phyloP scores from a whole-genome alignment of 2,113 vertebrate genomes.

The Cavia porcellus region DNA sequence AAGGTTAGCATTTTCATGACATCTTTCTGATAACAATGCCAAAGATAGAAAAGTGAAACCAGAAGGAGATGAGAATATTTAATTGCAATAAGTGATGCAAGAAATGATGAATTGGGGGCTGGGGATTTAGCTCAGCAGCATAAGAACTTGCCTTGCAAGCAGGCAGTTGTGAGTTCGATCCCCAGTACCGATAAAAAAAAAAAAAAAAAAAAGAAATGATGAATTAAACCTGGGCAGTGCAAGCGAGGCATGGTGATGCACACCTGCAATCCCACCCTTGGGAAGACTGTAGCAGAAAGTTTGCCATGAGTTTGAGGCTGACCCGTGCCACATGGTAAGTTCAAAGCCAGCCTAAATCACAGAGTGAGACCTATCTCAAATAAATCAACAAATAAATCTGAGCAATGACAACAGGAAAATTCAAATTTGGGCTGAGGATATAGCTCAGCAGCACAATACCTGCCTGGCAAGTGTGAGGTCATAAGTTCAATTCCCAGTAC shows the following conservation, averaged over 20 bases:
- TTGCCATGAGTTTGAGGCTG: not conserved
- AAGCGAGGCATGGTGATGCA: not conserved
- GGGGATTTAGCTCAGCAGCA: too few species aligned
- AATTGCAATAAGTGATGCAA: conserved; percentile 17
- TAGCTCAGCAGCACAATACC: too few species aligned
- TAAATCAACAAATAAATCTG: not conserved
- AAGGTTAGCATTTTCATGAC: conserved; percentile 39
- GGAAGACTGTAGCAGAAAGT: not conserved
- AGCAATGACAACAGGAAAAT: conserved; percentile 20
- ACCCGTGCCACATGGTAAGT: not conserved
- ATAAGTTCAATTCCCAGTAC: too few species aligned
- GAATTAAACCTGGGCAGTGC: conserved; percentile 21
- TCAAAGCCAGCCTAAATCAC: not conserved
- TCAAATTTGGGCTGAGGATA: not conserved
- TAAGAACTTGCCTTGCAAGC: too few species aligned
- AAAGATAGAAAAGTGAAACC: conserved; percentile 32
- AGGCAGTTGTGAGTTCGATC: too few species aligned
- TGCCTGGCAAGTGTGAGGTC: too few species aligned
- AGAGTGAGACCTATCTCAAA: not conserved
- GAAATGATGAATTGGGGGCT: not conserved
- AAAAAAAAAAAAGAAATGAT: not conserved
- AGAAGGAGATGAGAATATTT: conserved; percentile 55
- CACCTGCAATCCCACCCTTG: not conserved
- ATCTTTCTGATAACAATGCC: conserved; percentile 18
- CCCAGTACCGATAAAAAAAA: too few species aligned